Conservation (phyloP, 2,888 invertebrate species). For the Quadroppia sp. region DNA sequence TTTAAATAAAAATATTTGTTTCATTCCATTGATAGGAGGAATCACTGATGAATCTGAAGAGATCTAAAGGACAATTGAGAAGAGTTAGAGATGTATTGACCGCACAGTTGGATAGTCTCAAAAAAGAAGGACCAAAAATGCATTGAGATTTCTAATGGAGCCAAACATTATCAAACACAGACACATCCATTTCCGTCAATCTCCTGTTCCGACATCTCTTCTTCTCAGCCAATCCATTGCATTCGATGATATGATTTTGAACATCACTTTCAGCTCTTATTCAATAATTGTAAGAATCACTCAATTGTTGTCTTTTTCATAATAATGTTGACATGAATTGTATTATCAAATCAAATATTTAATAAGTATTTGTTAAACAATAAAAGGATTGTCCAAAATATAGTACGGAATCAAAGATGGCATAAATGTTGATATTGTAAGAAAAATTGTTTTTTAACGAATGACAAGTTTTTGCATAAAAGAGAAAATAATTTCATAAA, state of each 20-base stretch:
- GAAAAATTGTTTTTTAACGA: not conserved
- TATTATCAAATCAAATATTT: not conserved
- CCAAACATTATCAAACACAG: not conserved
- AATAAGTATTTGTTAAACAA: not conserved
- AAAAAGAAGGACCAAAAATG: conserved; percentile 37
- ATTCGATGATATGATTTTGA: too few species aligned
- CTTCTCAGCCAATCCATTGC: too few species aligned
- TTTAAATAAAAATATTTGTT: not conserved
- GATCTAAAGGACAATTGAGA: conserved; percentile 27
- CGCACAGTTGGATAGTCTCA: conserved; percentile 37
- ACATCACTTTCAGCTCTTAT: too few species aligned
- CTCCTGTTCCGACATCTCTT: not conserved
- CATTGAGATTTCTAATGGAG: not conserved
- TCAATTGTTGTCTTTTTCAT: not conserved
- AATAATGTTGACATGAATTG: not conserved
- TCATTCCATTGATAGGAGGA: conserved; percentile 25
- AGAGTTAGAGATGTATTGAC: conserved; percentile 39
- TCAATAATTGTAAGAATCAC: conserved; percentile 14
- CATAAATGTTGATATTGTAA: not conserved
- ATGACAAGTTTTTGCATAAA: not conserved
- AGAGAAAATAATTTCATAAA: not conserved
- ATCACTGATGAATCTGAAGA: conserved; percentile 2
- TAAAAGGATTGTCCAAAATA: too few species aligned
- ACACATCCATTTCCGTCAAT: not conserved
- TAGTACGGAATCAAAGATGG: too few species aligned